Conservation (phyloP, 2,797 vertebrate species). For the Chromobotia macracanthus region DNA sequence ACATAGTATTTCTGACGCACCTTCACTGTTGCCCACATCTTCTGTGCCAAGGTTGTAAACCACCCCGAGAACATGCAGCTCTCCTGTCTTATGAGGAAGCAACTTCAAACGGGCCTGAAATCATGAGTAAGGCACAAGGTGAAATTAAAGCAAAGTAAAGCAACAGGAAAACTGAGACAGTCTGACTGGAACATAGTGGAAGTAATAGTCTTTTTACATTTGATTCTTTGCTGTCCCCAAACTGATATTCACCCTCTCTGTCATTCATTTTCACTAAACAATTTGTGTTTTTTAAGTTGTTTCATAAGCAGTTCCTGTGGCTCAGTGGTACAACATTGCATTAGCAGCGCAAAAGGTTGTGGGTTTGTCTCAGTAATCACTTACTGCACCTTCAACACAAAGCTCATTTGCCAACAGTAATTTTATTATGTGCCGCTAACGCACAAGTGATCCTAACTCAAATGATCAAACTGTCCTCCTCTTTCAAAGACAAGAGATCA, state of each 20-base stretch:
- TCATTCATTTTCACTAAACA: too few relatives aligned
- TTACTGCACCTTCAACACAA: too few relatives aligned
- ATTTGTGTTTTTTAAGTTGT: too few relatives aligned
- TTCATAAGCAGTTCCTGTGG: too few relatives aligned
- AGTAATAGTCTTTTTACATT: too few relatives aligned
- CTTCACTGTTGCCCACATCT: slow-evolving; percentile 78
- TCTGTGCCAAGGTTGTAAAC: slow-evolving; percentile 88
- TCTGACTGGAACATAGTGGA: background rate
- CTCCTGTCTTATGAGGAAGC: slow-evolving; percentile 91
- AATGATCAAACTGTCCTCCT: background rate
- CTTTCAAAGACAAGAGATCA: background rate
- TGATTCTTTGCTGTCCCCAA: too few relatives aligned
- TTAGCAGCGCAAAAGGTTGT: too few relatives aligned
- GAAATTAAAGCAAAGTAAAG: background rate
- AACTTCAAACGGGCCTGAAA: slow-evolving; percentile 90
- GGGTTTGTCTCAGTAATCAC: too few relatives aligned
- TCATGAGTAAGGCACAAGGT: background rate
- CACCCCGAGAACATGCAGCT: slow-evolving; percentile 91
- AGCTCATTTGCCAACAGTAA: too few relatives aligned
- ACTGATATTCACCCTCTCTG: too few relatives aligned
- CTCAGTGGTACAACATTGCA: too few relatives aligned
- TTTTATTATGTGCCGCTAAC: too few relatives aligned
- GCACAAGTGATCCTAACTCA: background rate
- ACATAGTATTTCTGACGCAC: slow-evolving; percentile 67
- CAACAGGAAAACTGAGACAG: background rate